Conservation (phyloP, 2,113 vertebrate genomes). For the Sebastes schlegelii region DNA sequence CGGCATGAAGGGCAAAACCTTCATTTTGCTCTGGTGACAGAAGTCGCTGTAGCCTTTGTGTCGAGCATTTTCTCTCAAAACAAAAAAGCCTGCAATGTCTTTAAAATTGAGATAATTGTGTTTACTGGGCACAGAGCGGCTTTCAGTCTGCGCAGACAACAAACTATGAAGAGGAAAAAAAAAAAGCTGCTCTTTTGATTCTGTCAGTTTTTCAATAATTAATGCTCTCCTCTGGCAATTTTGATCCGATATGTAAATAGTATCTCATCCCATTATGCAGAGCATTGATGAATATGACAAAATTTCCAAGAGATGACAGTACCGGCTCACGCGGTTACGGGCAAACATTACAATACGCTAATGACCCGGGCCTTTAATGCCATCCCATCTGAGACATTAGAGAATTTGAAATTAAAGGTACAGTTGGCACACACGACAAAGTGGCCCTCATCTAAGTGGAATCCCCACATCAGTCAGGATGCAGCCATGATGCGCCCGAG, state of each 20-base stretch:
- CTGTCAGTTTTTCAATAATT: constrained; percentile 83
- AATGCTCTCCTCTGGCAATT: constrained; percentile 80
- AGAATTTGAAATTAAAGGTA: constrained; percentile 87
- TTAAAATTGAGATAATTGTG: constrained; percentile 85
- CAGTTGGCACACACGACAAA: constrained; percentile 75
- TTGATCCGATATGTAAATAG: constrained; percentile 83
- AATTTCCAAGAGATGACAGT: constrained; percentile 77
- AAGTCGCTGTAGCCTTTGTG: constrained; percentile 63
- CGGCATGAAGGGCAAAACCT: constrained; percentile 47
- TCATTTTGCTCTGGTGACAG: constrained; percentile 47
- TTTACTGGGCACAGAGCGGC: constrained; percentile 75
- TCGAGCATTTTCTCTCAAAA: constrained; percentile 20
- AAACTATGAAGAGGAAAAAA: constrained; percentile 67
- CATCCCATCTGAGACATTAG: constrained; percentile 76
- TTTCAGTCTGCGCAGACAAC: constrained; percentile 77
- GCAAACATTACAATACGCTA: constrained; percentile 78
- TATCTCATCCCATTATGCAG: constrained; percentile 78
- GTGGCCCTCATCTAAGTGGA: constrained; percentile 68
- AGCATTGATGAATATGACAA: constrained; percentile 79
- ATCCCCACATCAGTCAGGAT: constrained; percentile 76
- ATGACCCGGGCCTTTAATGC: constrained; percentile 77
- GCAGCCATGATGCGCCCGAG: constrained; percentile 67
- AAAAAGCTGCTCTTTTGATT: constrained; percentile 78
- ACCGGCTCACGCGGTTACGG: constrained; percentile 59
- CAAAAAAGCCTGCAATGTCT: constrained; percentile 56